Evolutionary conservation across 2,888 invertebrate genomes (phyloP), one percentile per base, ranked within the genome.

Genomic region (Drosophila pseudotalamancana): DNA sequence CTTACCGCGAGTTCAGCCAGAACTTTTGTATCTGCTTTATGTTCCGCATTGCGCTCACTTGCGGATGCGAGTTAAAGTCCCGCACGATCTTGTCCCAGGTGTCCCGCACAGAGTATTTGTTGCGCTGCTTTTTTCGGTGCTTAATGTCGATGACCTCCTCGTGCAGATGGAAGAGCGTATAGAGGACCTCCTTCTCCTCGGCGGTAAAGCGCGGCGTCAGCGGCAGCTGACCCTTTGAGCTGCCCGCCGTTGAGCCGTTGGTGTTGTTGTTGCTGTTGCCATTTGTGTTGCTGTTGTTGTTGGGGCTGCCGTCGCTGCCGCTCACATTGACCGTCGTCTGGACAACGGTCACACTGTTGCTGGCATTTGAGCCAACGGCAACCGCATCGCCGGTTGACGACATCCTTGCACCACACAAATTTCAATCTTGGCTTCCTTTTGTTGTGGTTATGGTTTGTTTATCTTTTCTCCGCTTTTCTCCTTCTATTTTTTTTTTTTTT

Each of bases 121-220:
- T 90, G 61, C 89, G 87, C 56, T 89, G 89, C 53, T 89, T 90
- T 72, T 89, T 90, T 4, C 91, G 81, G 43, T 87, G 88, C 72
- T 91, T 91, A n/a, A 91, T 91, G 72, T 91, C 91, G 69, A 91
- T 91, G 42, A 91, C 88, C 45, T 91, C 89, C 57, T 91, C 90
- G 64, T 91, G 90, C 68, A 84, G 71, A 25, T 88, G 85, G 65
- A 91, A 91, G 12, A 91, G 72, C 3, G 72, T 61, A 65, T 90
- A 91, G 2, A 91, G 76, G 23, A 91, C 89, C 8, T 89, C 87
- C 74, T 91, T 91, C 59, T 91, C 91, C 49, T 90, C 90, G 50
- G 88, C 87, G 3, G 91, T 91, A 62, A 90, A 91, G 19, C 91
- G 90, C 9, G 91, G 90, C 34, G 91, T 90, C 3, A 90, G 59